Conservation (phyloP, 2,888 invertebrate genomes). For the Drosophila gaucha region DNA sequence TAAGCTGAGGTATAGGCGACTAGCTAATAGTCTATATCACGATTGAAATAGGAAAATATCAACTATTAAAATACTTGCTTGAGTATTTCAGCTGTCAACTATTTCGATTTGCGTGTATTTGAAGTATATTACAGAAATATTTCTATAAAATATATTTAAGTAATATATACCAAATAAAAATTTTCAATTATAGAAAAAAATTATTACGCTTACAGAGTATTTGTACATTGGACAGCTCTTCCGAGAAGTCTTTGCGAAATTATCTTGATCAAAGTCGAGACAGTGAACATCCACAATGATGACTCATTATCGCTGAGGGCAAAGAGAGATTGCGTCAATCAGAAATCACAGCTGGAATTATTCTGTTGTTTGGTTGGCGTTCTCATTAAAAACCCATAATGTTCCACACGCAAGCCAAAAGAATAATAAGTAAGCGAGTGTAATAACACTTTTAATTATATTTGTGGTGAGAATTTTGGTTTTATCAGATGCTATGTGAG, state of each 20-base stretch:
- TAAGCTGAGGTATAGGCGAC: too few relatives aligned
- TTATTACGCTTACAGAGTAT: not conserved
- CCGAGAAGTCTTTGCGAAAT: conserved; percentile 13
- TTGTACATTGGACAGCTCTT: not conserved
- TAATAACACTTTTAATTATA: conserved; percentile 58
- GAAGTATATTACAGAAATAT: too few relatives aligned
- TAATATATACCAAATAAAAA: too few relatives aligned
- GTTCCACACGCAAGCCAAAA: conserved; percentile 44
- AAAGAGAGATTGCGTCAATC: conserved; percentile 47
- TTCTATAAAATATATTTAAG: too few relatives aligned
- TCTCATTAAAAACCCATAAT: conserved; percentile 62
- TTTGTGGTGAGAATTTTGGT: conserved; percentile 47
- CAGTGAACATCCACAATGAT: conserved; percentile 26
- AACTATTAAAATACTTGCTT: too few relatives aligned
- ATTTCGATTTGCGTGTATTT: too few relatives aligned
- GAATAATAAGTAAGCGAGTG: conserved; percentile 42
- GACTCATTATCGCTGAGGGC: conserved; percentile 32
- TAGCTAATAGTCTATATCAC: too few relatives aligned
- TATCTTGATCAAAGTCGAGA: conserved; percentile 48
- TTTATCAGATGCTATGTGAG: conserved; percentile 50
- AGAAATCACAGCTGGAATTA: conserved; percentile 46
- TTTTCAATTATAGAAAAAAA: too few relatives aligned
- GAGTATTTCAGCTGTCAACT: too few relatives aligned
- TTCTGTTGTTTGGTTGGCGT: conserved; percentile 36
- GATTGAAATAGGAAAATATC: too few relatives aligned